Percentiles rank a stretch among this genome's conserved stretches.
These are phyloP conservation scores for Pseudomyrmex pallidus DNA, from an alignment of 1,140 invertebrate genomes.

Conservation along the genomic window DNA sequence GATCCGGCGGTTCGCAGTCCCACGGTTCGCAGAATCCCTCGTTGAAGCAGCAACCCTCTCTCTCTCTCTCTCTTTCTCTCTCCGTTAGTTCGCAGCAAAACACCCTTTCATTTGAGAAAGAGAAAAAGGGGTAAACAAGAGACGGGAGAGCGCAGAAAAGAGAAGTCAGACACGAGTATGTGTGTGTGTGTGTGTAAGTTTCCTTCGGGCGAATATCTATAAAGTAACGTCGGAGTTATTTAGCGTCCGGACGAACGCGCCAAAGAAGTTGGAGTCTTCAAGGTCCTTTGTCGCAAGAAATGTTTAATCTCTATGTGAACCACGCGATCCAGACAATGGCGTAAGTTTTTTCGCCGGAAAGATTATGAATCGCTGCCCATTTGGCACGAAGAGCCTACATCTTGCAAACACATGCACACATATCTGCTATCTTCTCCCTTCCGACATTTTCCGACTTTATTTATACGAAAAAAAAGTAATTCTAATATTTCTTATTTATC, in stretches of 20 bases:
- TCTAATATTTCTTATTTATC: neutral
- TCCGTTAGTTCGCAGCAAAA: conserved; percentile 26
- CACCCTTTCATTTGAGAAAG: conserved; percentile 66
- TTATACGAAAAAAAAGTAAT: too few species aligned
- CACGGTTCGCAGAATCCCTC: conserved; percentile 75
- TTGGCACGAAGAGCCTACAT: neutral
- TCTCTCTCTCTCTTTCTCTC: conserved; percentile 25
- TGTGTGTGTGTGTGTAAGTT: conserved; percentile 52
- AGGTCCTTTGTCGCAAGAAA: conserved; percentile 47
- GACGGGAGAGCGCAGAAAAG: conserved; percentile 30
- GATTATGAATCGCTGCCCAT: conserved; percentile 17
- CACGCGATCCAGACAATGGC: conserved; percentile 23
- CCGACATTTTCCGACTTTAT: too few species aligned
- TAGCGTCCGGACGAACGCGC: conserved; percentile 31
- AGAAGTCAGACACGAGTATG: conserved; percentile 42
- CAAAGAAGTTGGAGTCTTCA: conserved; percentile 34
- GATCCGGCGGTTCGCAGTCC: conserved; percentile 73
- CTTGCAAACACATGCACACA: conserved; percentile 7
- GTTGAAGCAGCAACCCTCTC: conserved; percentile 21
- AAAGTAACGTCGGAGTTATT: conserved; percentile 55
- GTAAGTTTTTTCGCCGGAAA: conserved; percentile 1
- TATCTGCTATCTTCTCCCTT: neutral
- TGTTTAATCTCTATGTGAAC: conserved; percentile 27
- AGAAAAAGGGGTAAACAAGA: conserved; percentile 56
- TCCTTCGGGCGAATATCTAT: conserved; percentile 40